These are phyloP conservation scores for Drosophila lacertosa DNA, from an alignment of 1,140 invertebrate species.

Conservation along the genomic window DNA sequence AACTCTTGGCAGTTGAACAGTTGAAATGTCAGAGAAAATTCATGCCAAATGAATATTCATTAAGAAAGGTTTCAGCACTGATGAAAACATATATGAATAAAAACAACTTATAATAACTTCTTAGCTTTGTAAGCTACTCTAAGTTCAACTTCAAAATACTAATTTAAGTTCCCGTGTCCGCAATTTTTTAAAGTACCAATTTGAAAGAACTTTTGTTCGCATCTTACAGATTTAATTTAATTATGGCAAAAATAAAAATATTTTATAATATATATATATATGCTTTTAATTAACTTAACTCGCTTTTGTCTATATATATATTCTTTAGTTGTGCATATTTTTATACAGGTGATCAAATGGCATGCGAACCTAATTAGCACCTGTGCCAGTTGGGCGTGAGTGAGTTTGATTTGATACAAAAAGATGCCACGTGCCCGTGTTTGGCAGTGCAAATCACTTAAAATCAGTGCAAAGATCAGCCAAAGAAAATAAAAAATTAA, in stretches of 20 bases:
- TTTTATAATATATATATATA: conserved; percentile 1
- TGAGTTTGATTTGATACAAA: conserved; percentile 23
- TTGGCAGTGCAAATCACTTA: conserved; percentile 5
- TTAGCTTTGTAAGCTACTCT: too few species aligned
- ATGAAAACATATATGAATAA: too few species aligned
- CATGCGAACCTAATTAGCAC: conserved; percentile 71
- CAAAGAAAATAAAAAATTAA: conserved; percentile 15
- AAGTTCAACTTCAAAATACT: too few species aligned
- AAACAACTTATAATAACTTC: too few species aligned
- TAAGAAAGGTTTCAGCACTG: too few species aligned
- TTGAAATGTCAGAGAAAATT: conserved; percentile 13
- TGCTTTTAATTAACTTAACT: conserved; percentile 1
- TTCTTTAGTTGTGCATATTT: conserved; percentile 8
- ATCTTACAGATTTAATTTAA: not conserved
- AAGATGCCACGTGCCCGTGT: conserved; percentile 21
- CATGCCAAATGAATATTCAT: not conserved
- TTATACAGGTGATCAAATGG: conserved; percentile 49
- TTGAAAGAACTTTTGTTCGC: too few species aligned
- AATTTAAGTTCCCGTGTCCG: too few species aligned
- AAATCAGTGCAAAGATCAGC: conserved; percentile 32
- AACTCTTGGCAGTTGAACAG: not conserved
- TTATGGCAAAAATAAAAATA: not conserved
- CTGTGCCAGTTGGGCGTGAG: conserved; percentile 39
- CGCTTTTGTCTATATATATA: not conserved
- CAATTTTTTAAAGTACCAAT: too few species aligned